Base-by-base conservation (phyloP, 2,797 vertebrate species). In the Serranus cabrilla region DNA sequence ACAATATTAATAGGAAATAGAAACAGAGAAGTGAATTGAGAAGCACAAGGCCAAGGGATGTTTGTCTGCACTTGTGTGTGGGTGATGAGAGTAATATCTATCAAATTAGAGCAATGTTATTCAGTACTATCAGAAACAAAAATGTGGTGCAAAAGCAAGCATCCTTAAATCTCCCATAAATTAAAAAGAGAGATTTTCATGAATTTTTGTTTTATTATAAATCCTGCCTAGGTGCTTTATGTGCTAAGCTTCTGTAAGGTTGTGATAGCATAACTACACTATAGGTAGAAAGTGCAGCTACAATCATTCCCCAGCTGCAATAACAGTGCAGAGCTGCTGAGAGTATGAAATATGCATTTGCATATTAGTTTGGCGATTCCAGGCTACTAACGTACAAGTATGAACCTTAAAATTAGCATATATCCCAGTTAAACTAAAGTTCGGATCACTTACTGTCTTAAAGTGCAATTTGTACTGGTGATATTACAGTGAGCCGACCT, bases 31-130 rank as follows among this genome's bases (percentile, higher is more conserved):
- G 17, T 78, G 49, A 59, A 69, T 13, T 18, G 49, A 52, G 40
- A 70, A n/a, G 27, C 14, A 82, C 68, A 76, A 81, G 52, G 67
- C 76, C 83, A 55, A 55, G 67, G 18, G 20, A 83, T 40, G 62
- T 58, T 80, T 71, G 70, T 76, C 83, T 82, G 65, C 83, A 81
- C 88, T 83, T 83, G 83, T 9, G 51, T 76, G 84, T 87, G 78
- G 78, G 81, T 76, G 86, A 76, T 57, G 68, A 63, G 77, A 68
- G 43, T 47, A 31, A 69, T 52, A 49, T 56, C 17, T 12, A 54
- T 42, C 5, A 6, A 34, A 25, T 56, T 12, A 65, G 82, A 59
- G 20, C 51, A 37, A 21, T 55, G 43, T 34, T 72, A 58, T 76
- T 56, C 7, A 37, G 71, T 42, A 68, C 71, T 47, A 76, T 20